Evolutionary conservation across 2,888 invertebrate genomes (phyloP).

Genomic region (Cheilosia grossa): DNA sequence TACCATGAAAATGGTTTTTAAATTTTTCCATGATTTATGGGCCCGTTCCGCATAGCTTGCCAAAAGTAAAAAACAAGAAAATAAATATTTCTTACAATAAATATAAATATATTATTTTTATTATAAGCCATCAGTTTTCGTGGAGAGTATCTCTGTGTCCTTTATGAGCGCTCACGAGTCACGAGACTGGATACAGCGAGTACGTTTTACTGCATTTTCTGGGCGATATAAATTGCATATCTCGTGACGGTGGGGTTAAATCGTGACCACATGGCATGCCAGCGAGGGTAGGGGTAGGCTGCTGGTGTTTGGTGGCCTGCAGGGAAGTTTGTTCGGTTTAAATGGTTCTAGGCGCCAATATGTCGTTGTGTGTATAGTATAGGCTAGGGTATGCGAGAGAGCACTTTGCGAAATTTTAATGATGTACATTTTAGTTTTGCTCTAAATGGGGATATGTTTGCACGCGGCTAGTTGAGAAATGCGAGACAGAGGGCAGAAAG

Average conservation of each 20-base stretch:
- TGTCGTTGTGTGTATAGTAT: constrained; percentile 41
- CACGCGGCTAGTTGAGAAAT: background rate
- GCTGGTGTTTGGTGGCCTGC: background rate
- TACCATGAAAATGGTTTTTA: constrained; percentile 51
- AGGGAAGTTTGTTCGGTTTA: constrained; percentile 13
- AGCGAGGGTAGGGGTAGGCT: constrained; percentile 8
- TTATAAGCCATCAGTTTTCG: constrained; percentile 35
- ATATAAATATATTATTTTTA: constrained; percentile 57
- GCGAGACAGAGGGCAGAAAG: constrained; percentile 7
- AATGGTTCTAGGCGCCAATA: constrained; percentile 65
- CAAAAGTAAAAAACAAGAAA: constrained; percentile 27
- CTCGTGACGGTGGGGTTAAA: constrained; percentile 41
- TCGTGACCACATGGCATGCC: constrained; percentile 56
- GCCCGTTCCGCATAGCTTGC: constrained; percentile 37
- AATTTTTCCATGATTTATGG: constrained; percentile 53
- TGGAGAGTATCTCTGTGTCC: constrained; percentile 9
- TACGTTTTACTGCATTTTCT: constrained; percentile 52
- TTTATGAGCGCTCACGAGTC: background rate
- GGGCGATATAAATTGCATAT: constrained; percentile 46
- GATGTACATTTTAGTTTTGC: constrained; percentile 38
- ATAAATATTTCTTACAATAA: constrained; percentile 27
- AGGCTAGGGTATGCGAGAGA: constrained; percentile 60
- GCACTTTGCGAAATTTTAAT: constrained; percentile 62
- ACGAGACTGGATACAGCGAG: background rate
- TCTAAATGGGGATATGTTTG: constrained; percentile 7